Evolutionary conservation across 2,888 invertebrate genomes (phyloP).

Genomic region (Ochropacha duplaris): DNA sequence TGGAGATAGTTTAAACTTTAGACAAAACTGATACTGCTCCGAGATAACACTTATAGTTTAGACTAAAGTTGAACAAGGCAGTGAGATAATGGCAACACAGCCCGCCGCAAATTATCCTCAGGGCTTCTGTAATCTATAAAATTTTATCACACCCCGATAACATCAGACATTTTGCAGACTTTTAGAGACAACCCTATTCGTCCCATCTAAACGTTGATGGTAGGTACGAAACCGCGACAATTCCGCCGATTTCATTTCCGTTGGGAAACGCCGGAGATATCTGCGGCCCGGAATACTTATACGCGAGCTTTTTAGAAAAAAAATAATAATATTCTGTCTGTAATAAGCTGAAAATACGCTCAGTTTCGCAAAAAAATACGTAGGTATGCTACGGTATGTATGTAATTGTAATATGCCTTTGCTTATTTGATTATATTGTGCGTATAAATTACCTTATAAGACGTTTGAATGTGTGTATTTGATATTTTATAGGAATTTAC

Average conservation of each 20-base stretch:
- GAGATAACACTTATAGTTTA: not conserved
- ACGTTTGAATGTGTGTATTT: not conserved
- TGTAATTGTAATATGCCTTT: not conserved
- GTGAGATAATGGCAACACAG: not conserved
- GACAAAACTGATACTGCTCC: not conserved
- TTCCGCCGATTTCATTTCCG: constrained; percentile 39
- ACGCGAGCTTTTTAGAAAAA: constrained; percentile 11
- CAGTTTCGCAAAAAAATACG: not conserved
- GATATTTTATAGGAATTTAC: not conserved
- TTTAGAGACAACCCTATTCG: not conserved
- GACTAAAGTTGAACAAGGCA: not conserved
- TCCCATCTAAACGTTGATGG: constrained; percentile 23
- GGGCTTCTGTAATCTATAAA: not conserved
- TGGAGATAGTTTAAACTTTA: not conserved
- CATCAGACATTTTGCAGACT: not conserved
- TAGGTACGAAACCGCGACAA: constrained; percentile 21
- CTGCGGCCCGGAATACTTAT: constrained; percentile 13
- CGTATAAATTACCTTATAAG: not conserved
- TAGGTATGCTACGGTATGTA: not conserved
- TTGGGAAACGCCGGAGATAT: constrained; percentile 31
- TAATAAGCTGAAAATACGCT: not conserved
- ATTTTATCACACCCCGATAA: not conserved
- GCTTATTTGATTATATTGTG: not conserved
- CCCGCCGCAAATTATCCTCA: not conserved
- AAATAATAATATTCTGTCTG: not conserved